Conservation (phyloP, 2,888 invertebrate genomes). For the Emmelina monodactyla region DNA sequence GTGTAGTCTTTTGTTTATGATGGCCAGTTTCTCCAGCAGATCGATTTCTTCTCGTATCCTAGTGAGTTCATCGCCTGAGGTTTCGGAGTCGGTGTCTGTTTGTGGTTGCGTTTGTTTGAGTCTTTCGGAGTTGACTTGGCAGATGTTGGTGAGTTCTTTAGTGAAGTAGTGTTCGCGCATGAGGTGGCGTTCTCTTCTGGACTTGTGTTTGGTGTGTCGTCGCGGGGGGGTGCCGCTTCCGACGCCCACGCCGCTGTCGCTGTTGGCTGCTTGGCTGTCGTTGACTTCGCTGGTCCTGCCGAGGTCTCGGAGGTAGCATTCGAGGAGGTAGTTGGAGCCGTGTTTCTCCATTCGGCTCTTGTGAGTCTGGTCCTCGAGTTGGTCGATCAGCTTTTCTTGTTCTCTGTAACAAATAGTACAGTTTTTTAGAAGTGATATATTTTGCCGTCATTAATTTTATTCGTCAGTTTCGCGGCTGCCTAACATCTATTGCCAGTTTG, state of each 20-base stretch:
- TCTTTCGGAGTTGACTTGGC: constrained; percentile 59
- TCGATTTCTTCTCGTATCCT: constrained; percentile 73
- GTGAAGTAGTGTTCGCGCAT: constrained; percentile 65
- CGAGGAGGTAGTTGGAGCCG: constrained; percentile 81
- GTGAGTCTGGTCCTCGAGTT: constrained; percentile 80
- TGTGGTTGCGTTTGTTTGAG: constrained; percentile 42
- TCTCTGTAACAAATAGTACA: constrained; percentile 50
- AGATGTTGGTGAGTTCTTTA: constrained; percentile 60
- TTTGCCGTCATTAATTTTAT: too few species aligned
- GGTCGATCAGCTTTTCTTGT: constrained; percentile 80
- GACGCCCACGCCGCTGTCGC: constrained; percentile 74
- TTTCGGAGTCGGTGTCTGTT: constrained; percentile 58
- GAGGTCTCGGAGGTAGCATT: constrained; percentile 72
- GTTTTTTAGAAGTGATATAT: too few species aligned
- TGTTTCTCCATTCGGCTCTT: constrained; percentile 75
- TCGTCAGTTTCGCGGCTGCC: not conserved
- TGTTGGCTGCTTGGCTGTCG: constrained; percentile 70
- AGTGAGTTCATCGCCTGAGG: constrained; percentile 58
- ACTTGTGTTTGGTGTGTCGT: constrained; percentile 60
- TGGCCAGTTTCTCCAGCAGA: constrained; percentile 75
- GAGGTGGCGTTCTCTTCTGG: constrained; percentile 58
- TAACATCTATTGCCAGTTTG: too few species aligned
- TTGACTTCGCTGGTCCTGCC: constrained; percentile 51
- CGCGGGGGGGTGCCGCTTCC: constrained; percentile 70
- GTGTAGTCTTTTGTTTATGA: constrained; percentile 76